phyloP scores from a whole-genome alignment of 2,888 invertebrate genomes.

The Drosophila picticornis region DNA sequence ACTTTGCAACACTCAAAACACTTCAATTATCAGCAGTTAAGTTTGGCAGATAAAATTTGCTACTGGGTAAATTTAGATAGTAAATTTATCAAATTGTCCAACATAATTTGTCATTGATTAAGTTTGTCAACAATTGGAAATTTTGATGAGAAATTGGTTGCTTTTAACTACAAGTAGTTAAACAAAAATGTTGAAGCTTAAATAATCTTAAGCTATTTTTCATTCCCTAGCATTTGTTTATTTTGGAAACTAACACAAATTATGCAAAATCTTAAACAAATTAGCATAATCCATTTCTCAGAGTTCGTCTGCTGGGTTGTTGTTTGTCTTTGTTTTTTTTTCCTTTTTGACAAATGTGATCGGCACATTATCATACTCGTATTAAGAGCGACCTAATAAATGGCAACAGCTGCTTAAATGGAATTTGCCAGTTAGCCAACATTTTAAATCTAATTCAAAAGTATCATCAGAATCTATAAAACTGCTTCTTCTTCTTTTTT shows the following conservation, averaged over 20 bases:
- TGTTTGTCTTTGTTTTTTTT: background rate
- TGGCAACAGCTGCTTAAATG: slow-evolving; percentile 28
- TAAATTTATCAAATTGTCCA: background rate
- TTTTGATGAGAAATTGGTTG: slow-evolving; percentile 15
- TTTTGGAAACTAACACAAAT: slow-evolving; percentile 12
- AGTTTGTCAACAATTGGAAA: background rate
- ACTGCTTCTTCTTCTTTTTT: slow-evolving; percentile 24
- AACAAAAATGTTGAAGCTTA: slow-evolving; percentile 1
- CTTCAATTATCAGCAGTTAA: background rate
- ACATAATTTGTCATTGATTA: background rate
- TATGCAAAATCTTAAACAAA: slow-evolving; percentile 11
- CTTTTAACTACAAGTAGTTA: background rate
- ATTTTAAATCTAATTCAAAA: slow-evolving; percentile 14
- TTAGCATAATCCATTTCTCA: slow-evolving; percentile 65
- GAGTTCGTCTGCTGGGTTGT: slow-evolving; percentile 12
- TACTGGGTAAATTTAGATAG: slow-evolving; percentile 6
- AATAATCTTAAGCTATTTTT: background rate
- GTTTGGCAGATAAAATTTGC: background rate
- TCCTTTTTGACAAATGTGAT: slow-evolving; percentile 49
- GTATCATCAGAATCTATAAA: slow-evolving; percentile 25
- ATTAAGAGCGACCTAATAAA: slow-evolving; percentile 55
- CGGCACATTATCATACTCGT: slow-evolving; percentile 33
- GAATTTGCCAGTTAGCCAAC: slow-evolving; percentile 27
- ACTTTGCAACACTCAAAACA: background rate
- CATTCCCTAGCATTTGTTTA: slow-evolving; percentile 6